Evolutionary conservation across 2,113 vertebrate species (phyloP), one percentile per base, ranked within the genome.

Genomic region (Daubentonia madagascariensis): DNA sequence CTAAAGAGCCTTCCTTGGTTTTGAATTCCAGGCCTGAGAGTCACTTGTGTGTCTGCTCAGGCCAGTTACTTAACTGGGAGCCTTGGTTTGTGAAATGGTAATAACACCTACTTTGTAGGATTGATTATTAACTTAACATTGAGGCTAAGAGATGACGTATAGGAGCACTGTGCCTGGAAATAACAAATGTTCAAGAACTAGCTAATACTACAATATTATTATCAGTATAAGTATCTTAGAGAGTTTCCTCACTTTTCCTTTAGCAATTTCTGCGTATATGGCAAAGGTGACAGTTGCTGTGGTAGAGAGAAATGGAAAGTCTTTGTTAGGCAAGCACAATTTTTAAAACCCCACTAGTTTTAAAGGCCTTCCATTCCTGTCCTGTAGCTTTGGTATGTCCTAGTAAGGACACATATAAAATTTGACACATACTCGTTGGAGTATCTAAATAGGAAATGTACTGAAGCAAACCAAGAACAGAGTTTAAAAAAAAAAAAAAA

Each of bases 351-450:
- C 72, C n/a, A n/a, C 3, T 76, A 79, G 50, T n/a, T 59, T 89
- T 79, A 75, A 79, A 87, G 94, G 22, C 65, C 87, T 92, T 57
- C 79, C n/a, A 6, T 48, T 96, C 65, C 45, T 37, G 0, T 84
- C 93, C 54, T 25, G 68, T 30, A n/a, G 40, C 57, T 32, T 84
- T 70, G 61, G 45, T 35, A 87, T 97, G 94, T 76, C 95, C 96
- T 90, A 96, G 97, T 90, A 96, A 97, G 93, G 97, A 75, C 85
- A 97, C 81, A 95, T 95, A 96, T 81, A 72, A 75, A 85, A 45
- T 92, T 8, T 92, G 84, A 92, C 87, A 92, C n/a, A 54, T 65
- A 72, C 32, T 90, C 17, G 1, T 89, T 72, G 14, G 68, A 89
- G 65, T 86, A 35, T 92, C 86, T 95, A 97, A 96, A 92, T 95